Conservation (phyloP, 2,797 vertebrate genomes). For the Cuculus canorus region DNA sequence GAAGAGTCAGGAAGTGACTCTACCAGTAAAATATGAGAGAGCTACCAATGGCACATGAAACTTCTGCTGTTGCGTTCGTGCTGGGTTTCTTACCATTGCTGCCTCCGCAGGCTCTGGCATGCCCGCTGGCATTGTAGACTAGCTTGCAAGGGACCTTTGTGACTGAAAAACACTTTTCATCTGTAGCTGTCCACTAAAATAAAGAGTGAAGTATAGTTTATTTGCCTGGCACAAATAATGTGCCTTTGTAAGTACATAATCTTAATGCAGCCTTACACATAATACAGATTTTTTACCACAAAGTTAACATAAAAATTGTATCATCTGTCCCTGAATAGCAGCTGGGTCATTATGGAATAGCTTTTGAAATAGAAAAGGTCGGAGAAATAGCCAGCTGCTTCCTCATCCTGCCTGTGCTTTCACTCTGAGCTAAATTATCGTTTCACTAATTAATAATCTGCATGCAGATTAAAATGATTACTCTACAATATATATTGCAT, state of each 20-base stretch:
- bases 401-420: slow-evolving; percentile 6
- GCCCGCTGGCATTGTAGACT: accelerated
- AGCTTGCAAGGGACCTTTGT: background rate
- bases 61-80: background rate
- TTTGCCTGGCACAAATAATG: background rate
- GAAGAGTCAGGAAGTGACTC: background rate
- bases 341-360: slow-evolving; percentile 36
- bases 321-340: slow-evolving; percentile 23
- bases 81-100: background rate
- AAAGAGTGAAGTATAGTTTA: background rate
- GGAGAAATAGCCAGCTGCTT: slow-evolving; percentile 28
- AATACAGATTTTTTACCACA: background rate
- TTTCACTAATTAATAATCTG: slow-evolving; percentile 56
- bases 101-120: background rate
- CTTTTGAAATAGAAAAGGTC: slow-evolving; percentile 22
- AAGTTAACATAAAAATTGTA: slow-evolving; percentile 15
- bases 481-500: slow-evolving; percentile 24
- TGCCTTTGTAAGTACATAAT: background rate
- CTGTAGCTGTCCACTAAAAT: background rate
- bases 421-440: slow-evolving; percentile 13
- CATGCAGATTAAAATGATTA: slow-evolving; percentile 38
- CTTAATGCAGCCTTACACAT: background rate
- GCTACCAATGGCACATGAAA: background rate
- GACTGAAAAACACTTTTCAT: background rate
- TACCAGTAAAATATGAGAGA: background rate